A percentile compares a stretch with the other conserved stretches of the same genome.
These are phyloP conservation scores for Enteromius trimaculatus DNA, from an alignment of 2,797 vertebrate species.

Conservation along the genomic window DNA sequence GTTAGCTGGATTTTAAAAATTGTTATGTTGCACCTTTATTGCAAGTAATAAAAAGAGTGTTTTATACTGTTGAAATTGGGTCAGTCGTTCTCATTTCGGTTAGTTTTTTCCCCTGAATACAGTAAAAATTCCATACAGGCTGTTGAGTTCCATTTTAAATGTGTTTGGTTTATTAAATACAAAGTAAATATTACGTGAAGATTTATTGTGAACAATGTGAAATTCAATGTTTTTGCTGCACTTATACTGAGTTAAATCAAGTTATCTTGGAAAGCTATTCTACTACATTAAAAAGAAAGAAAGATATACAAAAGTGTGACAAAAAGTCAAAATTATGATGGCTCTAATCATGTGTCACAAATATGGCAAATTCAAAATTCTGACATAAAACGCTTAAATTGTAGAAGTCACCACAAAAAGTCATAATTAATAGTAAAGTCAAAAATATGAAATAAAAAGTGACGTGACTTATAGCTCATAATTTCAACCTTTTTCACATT, in stretches of 20 bases:
- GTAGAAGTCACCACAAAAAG: too few relatives aligned
- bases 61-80: neutral
- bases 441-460: neutral
- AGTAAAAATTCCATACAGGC: neutral
- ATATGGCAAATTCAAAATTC: neutral
- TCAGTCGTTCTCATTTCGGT: neutral
- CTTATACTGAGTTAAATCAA: neutral
- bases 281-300: neutral
- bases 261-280: neutral
- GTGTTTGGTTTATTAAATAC: neutral
- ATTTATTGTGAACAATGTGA: neutral
- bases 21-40: neutral
- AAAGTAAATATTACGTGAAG: neutral
- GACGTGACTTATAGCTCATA: neutral
- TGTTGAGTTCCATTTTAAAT: neutral
- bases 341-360: neutral
- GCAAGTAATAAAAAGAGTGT: neutral
- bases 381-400: neutral
- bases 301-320: neutral
- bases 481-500: neutral
- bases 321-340: neutral
- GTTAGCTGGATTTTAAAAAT: neutral
- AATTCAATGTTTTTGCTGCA: neutral
- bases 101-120: neutral
- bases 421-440: neutral